phyloP scores from a whole-genome alignment of 2,888 invertebrate genomes.

The Zootermopsis nevadensis region DNA sequence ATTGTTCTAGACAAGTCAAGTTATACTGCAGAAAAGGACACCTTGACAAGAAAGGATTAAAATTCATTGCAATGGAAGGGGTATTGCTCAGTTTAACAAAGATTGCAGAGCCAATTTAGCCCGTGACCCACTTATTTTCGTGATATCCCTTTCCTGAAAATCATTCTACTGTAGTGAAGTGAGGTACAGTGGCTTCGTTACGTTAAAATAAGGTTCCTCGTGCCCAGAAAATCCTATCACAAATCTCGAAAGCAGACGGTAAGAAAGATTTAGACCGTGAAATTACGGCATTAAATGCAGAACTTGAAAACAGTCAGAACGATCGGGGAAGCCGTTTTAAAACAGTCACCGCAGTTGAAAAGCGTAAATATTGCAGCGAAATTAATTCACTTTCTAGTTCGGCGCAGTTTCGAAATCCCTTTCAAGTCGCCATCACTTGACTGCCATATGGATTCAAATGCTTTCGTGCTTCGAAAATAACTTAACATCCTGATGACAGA shows the following conservation, averaged over 20 bases:
- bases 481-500: too few species aligned
- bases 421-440: too few species aligned
- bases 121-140: not conserved
- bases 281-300: not conserved
- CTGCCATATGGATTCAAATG: too few species aligned
- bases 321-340: not conserved
- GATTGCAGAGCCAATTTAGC: not conserved
- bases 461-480: too few species aligned
- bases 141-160: not conserved
- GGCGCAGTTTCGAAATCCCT: too few species aligned
- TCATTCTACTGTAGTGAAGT: not conserved
- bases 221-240: not conserved
- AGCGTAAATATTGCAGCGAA: too few species aligned
- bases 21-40: too few species aligned
- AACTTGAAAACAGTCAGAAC: not conserved
- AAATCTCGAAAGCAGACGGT: not conserved
- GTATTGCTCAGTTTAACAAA: not conserved
- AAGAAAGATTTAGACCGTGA: not conserved
- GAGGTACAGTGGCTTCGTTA: not conserved
- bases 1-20: too few species aligned
- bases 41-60: too few species aligned
- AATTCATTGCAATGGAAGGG: too few species aligned
- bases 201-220: not conserved
- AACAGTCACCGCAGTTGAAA: not conserved
- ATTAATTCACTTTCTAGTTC: too few species aligned